phyloP scores from a whole-genome alignment of 2,888 invertebrate species.

The Protonemura montana region DNA sequence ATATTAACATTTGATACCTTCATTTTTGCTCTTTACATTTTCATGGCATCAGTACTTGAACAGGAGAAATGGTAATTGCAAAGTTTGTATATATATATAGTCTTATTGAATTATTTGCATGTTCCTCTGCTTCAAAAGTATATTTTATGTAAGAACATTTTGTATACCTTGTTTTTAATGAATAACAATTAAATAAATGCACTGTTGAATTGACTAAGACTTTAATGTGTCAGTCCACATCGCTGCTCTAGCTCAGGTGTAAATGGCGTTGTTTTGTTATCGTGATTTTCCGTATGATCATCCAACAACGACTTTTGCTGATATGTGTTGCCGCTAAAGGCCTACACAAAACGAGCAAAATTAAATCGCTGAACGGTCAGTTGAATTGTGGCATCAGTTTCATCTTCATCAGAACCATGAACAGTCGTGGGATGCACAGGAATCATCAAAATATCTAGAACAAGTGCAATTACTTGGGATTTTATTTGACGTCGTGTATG shows the following conservation, averaged over 20 bases:
- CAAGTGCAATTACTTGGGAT: background rate
- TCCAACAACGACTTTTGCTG: slow-evolving; percentile 39
- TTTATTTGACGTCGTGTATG: no score
- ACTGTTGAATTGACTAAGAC: slow-evolving; percentile 41
- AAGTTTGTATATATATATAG: no score
- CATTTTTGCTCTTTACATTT: no score
- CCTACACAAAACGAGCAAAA: slow-evolving; percentile 26
- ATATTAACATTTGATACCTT: no score
- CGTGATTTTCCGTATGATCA: slow-evolving; percentile 46
- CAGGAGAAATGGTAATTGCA: no score
- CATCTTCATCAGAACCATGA: background rate
- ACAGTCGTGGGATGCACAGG: background rate
- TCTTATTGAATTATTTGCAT: no score
- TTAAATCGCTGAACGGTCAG: background rate
- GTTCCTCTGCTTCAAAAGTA: no score
- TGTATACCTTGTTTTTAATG: no score
- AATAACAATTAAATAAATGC: no score
- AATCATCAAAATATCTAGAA: background rate
- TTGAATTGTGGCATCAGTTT: background rate
- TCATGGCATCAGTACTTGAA: no score
- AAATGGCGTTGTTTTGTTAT: slow-evolving; percentile 43
- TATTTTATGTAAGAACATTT: no score
- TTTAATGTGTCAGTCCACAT: slow-evolving; percentile 43
- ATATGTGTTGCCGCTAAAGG: slow-evolving; percentile 41
- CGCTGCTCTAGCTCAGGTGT: slow-evolving; percentile 42